These are phyloP conservation scores for Frankliniella fusca DNA, from an alignment of 2,888 invertebrate species.

Conservation along the genomic window DNA sequence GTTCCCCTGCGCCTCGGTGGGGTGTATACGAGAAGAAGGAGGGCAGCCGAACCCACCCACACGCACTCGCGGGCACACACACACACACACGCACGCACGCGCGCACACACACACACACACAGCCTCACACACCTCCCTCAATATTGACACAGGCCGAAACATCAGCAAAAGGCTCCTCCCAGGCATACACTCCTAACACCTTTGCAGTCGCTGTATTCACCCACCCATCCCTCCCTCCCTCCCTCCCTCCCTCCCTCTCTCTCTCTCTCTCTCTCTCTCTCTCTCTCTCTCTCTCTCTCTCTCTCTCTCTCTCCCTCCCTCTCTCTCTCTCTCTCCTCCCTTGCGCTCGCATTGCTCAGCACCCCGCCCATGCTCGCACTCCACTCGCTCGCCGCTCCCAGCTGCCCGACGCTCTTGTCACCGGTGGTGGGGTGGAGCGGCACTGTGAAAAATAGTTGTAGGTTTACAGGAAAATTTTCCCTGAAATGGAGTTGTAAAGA, in stretches of 20 bases:
- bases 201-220: neutral
- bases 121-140: neutral
- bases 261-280: conserved; percentile 7
- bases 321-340: too few species aligned
- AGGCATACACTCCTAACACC: neutral
- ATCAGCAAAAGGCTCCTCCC: neutral
- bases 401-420: neutral
- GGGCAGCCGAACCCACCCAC: neutral
- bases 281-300: neutral
- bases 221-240: neutral
- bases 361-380: neutral
- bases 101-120: neutral
- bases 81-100: neutral
- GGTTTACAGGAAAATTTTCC: too few species aligned
- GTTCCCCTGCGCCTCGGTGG: neutral
- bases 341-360: neutral
- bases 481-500: too few species aligned
- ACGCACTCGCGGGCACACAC: neutral
- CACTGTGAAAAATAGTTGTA: too few species aligned
- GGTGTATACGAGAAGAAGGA: neutral
- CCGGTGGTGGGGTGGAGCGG: neutral
- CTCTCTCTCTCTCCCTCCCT: neutral
- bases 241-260: conserved; percentile 11
- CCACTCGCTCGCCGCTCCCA: neutral
- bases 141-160: conserved; percentile 17